Base-by-base conservation (phyloP, 2,888 invertebrate species). In the Parthenolecanium corni region DNA sequence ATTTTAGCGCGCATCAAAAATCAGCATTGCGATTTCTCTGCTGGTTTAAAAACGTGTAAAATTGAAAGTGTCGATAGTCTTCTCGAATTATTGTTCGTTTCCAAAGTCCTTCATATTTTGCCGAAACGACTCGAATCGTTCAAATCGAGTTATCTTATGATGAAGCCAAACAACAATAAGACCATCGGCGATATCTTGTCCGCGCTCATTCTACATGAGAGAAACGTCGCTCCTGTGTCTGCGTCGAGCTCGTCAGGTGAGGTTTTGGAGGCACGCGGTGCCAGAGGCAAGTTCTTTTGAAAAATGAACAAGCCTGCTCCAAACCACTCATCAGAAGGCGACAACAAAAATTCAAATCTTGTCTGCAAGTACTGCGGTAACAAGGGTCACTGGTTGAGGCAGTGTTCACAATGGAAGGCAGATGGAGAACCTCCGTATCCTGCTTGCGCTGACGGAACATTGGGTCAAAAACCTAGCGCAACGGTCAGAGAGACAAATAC, bases 341-440 rank as follows among this genome's bases (percentile, higher is more conserved):
- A n/a, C n/a, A n/a, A n/a, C n/a, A n/a, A n/a, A n/a, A n/a, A n/a
- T n/a, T n/a, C n/a, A n/a, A n/a, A n/a, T n/a, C n/a, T n/a, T 5
- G n/a, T n/a, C n/a, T 68, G 68, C 52, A 66, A 69, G 65, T 70
- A 67, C 58, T 69, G 68, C 46, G 67, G 68, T 40, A 63, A 65
- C 49, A 66, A 64, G 25, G 65, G 67, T 3, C 66, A 69, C 58
- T 69, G 67, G 65, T 56, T 68, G 5, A 53, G 20, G n/a, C 53
- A 38, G 6, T 65, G 66, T 38, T 64, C 56, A 38, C 65, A 70
- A 51, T 71, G 70, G 68, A 70, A 69, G 52, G 66, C 66, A 64
- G 69, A 69, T 64, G 70, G 69, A 51, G 23, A 56, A 65, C 68
- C 67, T 40, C 14, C 31, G 14, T 14, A 4, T 5, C 4, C 6